Conservation (phyloP, 1,140 invertebrate species). For the Scaptodrosophila lebanonensis region DNA sequence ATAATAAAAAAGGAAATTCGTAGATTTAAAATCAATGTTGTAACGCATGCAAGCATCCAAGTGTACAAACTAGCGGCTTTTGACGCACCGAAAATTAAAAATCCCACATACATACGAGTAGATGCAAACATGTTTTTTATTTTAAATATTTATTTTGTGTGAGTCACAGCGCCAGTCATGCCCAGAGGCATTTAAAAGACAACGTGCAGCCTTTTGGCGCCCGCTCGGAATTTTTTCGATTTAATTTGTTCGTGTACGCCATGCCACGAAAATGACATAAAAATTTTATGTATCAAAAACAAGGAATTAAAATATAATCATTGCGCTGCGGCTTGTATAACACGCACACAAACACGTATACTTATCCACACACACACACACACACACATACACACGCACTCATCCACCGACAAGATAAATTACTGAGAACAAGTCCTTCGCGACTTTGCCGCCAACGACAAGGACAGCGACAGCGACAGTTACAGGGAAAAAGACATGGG, state of each 20-base stretch:
- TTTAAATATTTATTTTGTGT: no score
- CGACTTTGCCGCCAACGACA: conserved; percentile 38
- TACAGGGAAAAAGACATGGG: no score
- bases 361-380: conserved; percentile 9
- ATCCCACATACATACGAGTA: conserved; percentile 22
- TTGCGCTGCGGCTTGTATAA: no score
- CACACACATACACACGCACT: conserved; percentile 4
- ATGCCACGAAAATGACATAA: conserved; percentile 22
- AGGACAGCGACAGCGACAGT: no score
- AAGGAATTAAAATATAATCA: conserved; percentile 50
- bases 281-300: conserved; percentile 13
- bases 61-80: background rate
- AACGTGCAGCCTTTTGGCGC: no score
- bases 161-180: no score
- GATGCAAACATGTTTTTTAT: no score
- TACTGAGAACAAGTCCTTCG: conserved; percentile 59
- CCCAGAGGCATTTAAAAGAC: no score
- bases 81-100: conserved; percentile 42
- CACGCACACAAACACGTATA: conserved; percentile 3
- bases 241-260: background rate
- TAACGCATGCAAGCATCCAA: no score
- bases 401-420: conserved; percentile 59
- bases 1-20: no score
- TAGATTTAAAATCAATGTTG: background rate
- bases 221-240: background rate